Conservation (phyloP, 1,140 invertebrate species). For the Holcopasites calliopsidis region DNA sequence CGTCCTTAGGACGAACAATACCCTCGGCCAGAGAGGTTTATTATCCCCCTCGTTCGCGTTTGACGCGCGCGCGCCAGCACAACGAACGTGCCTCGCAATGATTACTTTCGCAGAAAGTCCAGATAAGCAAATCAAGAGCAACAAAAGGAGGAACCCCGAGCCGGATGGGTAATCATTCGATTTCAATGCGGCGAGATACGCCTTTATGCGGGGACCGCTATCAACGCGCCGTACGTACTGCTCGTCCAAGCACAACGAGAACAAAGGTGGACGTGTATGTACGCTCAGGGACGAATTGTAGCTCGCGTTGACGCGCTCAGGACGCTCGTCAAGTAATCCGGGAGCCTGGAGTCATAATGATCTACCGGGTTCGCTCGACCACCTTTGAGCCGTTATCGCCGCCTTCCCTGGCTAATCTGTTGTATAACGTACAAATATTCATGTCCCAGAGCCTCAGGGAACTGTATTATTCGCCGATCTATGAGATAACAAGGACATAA, state of each 20-base stretch:
- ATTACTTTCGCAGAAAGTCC: constrained; percentile 49
- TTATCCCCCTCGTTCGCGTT: constrained; percentile 50
- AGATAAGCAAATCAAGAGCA: constrained; percentile 57
- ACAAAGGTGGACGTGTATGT: constrained; percentile 50
- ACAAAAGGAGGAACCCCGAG: constrained; percentile 29
- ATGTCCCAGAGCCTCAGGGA: constrained; percentile 42
- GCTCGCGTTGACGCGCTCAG: constrained; percentile 47
- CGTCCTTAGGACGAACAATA: constrained; percentile 59
- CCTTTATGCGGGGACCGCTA: constrained; percentile 32
- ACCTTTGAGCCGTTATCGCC: neutral
- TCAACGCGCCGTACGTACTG: constrained; percentile 41
- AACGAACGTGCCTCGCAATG: constrained; percentile 42
- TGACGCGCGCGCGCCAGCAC: constrained; percentile 31
- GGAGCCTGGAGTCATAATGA: constrained; percentile 49
- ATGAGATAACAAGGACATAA: constrained; percentile 37
- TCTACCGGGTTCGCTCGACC: constrained; percentile 16
- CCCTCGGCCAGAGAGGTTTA: constrained; percentile 53
- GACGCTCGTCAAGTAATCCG: constrained; percentile 53
- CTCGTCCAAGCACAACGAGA: constrained; percentile 51
- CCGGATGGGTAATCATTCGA: constrained; percentile 57
- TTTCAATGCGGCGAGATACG: constrained; percentile 50
- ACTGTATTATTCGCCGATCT: neutral
- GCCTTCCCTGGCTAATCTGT: neutral
- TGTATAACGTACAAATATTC: constrained; percentile 50
- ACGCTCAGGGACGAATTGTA: constrained; percentile 56